Evolutionary conservation across 2,113 vertebrate species (phyloP), one percentile per base, ranked within the genome.

Genomic region (Orthonyx spaldingii): DNA sequence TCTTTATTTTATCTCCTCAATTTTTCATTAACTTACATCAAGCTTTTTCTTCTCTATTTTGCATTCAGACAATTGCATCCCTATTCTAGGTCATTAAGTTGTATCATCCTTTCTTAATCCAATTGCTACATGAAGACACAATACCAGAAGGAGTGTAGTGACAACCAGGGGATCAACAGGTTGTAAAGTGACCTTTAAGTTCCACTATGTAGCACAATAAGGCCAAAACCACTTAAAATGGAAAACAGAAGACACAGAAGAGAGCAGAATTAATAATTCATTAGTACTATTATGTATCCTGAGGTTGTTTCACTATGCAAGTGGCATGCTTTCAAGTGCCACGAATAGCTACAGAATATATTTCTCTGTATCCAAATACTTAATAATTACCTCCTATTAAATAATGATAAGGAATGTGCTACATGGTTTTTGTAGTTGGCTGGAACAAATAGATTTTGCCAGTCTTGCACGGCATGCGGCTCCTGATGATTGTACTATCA

Each of bases 141-240:
- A 65, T 37, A 82, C 60, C 86, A 90, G 61, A 66, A 94, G 50
- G 59, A 82, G 75, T 21, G 20, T 35, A 74, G 70, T 57, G 69
- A 78, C 52, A 91, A 79, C 52, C 22, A 89, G 60, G 30, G 72
- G n/a, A 78, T 33, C 76, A 89, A 69, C 84, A 90, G 66, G 80
- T 52, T 90, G 52, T 28, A 70, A 93, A 93, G 84, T 44, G 84
- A 89, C 80, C 86, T 96, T 93, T 93, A 90, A 78, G 60, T 87
- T 60, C 68, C 44, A 84, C 13, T 20, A 26, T 11, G 59, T 42
- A 78, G 30, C 68, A 84, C 69, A 90, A 53, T 42, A 47, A 83
- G 39, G 55, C 66, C 63, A 63, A 89, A 93, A 6, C 13, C 30
- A 52, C 65, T 78, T 44, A 69, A 87, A 89, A 2, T 66, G 52